phyloP scores from a whole-genome alignment of 2,888 invertebrate species.

The Orchesellides sinensis region DNA sequence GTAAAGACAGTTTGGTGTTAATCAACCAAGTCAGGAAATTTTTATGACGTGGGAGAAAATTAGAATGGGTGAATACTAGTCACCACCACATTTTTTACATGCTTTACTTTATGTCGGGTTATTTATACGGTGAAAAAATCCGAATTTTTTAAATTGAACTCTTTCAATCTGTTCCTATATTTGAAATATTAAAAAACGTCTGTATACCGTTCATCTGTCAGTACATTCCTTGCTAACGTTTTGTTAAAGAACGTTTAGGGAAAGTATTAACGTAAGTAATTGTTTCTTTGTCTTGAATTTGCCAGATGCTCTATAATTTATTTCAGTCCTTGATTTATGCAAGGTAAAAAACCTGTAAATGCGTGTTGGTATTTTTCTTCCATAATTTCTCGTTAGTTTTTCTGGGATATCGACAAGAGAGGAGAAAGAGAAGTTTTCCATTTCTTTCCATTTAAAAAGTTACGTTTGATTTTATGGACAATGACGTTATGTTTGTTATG shows the following conservation, averaged over 20 bases:
- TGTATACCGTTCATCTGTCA: not conserved
- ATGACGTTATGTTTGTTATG: conserved; percentile 22
- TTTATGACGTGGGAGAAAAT: not conserved
- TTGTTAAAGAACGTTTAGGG: not conserved
- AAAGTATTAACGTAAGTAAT: not conserved
- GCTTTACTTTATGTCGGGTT: too few relatives aligned
- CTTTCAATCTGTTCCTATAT: too few relatives aligned
- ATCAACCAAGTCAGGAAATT: not conserved
- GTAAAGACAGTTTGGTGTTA: not conserved
- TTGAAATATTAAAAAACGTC: conserved; percentile 17
- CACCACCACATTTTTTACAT: too few relatives aligned
- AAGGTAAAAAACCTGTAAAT: too few relatives aligned
- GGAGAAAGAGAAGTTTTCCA: not conserved
- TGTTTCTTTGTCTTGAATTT: conserved; percentile 19
- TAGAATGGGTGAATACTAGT: not conserved
- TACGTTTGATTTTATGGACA: conserved; percentile 41
- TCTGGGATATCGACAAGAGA: too few relatives aligned
- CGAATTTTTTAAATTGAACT: too few relatives aligned
- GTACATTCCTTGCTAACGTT: not conserved
- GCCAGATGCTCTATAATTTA: not conserved
- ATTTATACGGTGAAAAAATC: too few relatives aligned
- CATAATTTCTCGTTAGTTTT: conserved; percentile 42
- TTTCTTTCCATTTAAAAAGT: conserved; percentile 20
- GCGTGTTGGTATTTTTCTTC: too few relatives aligned
- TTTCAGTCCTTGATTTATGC: conserved; percentile 38